phyloP scores from a whole-genome alignment of 2,797 vertebrate genomes.

The Cephalopachus bancanus region DNA sequence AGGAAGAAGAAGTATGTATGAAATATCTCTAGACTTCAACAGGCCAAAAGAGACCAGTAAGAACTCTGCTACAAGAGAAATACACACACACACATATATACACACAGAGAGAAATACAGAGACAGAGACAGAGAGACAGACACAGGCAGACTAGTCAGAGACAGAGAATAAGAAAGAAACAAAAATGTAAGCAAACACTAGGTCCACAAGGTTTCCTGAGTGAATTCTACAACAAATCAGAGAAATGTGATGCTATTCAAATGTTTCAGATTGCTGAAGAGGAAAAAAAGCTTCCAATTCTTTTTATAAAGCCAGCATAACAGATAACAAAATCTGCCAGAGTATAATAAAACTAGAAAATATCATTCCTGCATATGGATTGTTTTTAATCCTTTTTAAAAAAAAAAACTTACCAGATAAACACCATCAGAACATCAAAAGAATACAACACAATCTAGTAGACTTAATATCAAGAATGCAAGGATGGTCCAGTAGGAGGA shows the following conservation, averaged over 20 bases:
- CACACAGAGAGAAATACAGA: not conserved
- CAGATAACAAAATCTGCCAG: not conserved
- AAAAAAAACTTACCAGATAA: constrained; percentile 1
- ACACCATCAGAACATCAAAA: constrained; percentile 1
- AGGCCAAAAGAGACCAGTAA: not conserved
- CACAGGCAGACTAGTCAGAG: too few species aligned
- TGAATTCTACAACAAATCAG: not conserved
- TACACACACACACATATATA: not conserved
- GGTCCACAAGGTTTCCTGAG: not conserved
- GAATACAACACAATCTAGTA: not conserved
- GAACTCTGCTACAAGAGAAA: not conserved
- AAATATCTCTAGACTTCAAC: not conserved
- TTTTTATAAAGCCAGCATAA: not conserved
- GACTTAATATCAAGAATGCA: not conserved
- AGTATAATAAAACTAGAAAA: constrained; percentile 39
- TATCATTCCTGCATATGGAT: not conserved
- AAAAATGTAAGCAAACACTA: not conserved
- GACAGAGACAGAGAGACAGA: not conserved
- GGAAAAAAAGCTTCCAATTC: not conserved
- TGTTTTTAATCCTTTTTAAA: not conserved
- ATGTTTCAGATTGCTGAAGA: not conserved
- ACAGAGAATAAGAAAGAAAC: not conserved
- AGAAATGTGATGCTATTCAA: not conserved
- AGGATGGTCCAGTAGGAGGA: not conserved
- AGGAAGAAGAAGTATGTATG: not conserved